A percentile compares a stretch with the other conserved stretches of the same genome.
These are phyloP conservation scores for Conus betulinus DNA, from an alignment of 1,140 invertebrate genomes.

Conservation along the genomic window DNA sequence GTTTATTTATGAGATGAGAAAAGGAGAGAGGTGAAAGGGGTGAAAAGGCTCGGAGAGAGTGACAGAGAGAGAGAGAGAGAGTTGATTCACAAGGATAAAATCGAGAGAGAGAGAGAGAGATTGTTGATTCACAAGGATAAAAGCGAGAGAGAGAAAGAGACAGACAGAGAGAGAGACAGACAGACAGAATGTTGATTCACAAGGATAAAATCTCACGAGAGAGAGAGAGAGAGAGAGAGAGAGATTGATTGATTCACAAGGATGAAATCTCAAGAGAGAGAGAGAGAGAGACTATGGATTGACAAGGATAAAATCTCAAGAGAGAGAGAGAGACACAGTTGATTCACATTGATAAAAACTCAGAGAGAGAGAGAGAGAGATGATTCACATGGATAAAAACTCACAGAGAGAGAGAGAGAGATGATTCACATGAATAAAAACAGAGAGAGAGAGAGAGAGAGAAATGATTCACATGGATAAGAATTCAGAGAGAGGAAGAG, in stretches of 20 bases:
- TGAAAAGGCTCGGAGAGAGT: background rate
- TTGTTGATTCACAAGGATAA: too few relatives aligned
- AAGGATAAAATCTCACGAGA: background rate
- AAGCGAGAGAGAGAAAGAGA: background rate
- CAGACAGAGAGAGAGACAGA: conserved; percentile 14
- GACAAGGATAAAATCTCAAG: too few relatives aligned
- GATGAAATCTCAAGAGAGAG: background rate
- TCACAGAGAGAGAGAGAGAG: conserved; percentile 1
- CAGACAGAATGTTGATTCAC: background rate
- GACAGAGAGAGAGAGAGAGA: background rate
- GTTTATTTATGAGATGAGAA: background rate
- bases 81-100: too few relatives aligned
- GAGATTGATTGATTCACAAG: background rate
- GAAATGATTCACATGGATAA: too few relatives aligned
- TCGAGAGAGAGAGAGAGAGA: background rate
- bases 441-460: too few relatives aligned
- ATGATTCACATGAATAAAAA: too few relatives aligned
- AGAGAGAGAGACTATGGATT: background rate
- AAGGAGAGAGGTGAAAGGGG: background rate
- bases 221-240: conserved; percentile 8
- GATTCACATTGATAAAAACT: too few relatives aligned
- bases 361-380: conserved; percentile 19
- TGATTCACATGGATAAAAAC: too few relatives aligned
- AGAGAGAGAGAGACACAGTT: conserved; percentile 6
- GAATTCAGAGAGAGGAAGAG: too few relatives aligned